These are phyloP conservation scores for Drosophila picticornis DNA, from an alignment of 2,888 invertebrate species.

Conservation along the genomic window DNA sequence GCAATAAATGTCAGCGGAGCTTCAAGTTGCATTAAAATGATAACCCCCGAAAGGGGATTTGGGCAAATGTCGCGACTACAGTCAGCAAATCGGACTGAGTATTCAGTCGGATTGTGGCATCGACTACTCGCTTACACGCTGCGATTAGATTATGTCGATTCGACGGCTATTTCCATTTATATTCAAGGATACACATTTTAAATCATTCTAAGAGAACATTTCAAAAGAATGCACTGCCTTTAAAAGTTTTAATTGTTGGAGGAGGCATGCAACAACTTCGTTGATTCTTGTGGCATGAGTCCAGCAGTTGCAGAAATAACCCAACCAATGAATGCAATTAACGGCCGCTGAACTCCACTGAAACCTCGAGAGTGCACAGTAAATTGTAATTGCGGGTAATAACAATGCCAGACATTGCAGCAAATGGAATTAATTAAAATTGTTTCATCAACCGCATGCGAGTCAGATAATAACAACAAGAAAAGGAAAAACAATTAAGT, in stretches of 20 bases:
- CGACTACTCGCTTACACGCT: conserved; percentile 14
- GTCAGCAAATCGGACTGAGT: neutral
- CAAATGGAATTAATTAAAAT: conserved; percentile 32
- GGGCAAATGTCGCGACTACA: conserved; percentile 1
- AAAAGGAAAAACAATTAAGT: conserved; percentile 3
- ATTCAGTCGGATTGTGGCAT: conserved; percentile 13
- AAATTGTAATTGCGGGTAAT: conserved; percentile 32
- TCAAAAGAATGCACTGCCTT: neutral
- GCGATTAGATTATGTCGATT: conserved; percentile 8
- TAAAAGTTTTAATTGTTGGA: neutral
- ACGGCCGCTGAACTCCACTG: conserved; percentile 12
- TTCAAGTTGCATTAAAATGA: conserved; percentile 53
- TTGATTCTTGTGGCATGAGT: neutral
- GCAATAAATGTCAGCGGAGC: conserved; percentile 71
- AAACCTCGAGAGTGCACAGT: conserved; percentile 20
- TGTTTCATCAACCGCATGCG: conserved; percentile 23
- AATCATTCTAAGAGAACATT: neutral
- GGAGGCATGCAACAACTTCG: conserved; percentile 1
- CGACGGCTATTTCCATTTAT: neutral
- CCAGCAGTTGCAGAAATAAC: conserved; percentile 4
- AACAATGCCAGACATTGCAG: conserved; percentile 5
- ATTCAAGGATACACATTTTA: neutral
- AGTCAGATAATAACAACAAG: conserved; percentile 21
- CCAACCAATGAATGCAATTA: conserved; percentile 33
- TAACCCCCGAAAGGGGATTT: conserved; percentile 34